A percentile compares a stretch with the other conserved stretches of the same genome.
phyloP scores from a whole-genome alignment of 64 coral and sea anemone genomes.

The Stichodactyla helianthus region DNA sequence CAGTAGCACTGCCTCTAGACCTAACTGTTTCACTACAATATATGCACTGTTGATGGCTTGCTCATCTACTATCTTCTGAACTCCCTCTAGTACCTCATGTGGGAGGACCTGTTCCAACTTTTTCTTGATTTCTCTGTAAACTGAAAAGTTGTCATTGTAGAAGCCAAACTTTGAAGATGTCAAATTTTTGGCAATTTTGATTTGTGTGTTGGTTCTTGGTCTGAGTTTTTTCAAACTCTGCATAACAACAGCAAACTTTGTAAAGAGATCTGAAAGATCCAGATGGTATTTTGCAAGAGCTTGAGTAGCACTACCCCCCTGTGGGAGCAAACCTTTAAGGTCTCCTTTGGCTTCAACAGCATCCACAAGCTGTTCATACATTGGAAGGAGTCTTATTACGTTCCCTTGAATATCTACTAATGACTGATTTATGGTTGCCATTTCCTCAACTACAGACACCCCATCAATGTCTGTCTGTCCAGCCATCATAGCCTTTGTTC shows the following conservation, averaged over 20 bases:
- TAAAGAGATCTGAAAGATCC: conserved; percentile 92
- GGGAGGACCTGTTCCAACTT: conserved; percentile 62
- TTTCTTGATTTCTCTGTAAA: conserved; percentile 74
- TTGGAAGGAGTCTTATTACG: conserved; percentile 61
- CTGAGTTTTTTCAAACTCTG: conserved; percentile 75
- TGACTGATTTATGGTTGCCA: conserved; percentile 51
- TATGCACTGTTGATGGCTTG: conserved; percentile 86
- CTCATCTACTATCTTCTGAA: conserved; percentile 85
- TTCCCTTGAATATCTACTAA: conserved; percentile 57
- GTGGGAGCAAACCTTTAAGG: conserved; percentile 60
- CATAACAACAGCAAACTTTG: conserved; percentile 96
- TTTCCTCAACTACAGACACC: conserved; percentile 49
- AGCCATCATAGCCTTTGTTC: conserved; percentile 43
- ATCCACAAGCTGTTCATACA: conserved; percentile 81
- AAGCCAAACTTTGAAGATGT: conserved; percentile 76
- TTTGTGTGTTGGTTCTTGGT: conserved; percentile 75
- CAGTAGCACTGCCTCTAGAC: conserved; percentile 75
- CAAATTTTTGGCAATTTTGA: conserved; percentile 78
- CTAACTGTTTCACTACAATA: conserved; percentile 82
- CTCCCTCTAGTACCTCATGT: conserved; percentile 54
- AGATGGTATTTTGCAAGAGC: conserved; percentile 72
- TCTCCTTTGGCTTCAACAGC: conserved; percentile 81
- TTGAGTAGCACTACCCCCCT: conserved; percentile 69
- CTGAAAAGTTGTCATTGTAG: conserved; percentile 73
- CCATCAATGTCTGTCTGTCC: conserved; percentile 16